These are phyloP conservation scores for Leptarthrus brevirostris DNA, from an alignment of 2,888 invertebrate genomes.

Conservation along the genomic window DNA sequence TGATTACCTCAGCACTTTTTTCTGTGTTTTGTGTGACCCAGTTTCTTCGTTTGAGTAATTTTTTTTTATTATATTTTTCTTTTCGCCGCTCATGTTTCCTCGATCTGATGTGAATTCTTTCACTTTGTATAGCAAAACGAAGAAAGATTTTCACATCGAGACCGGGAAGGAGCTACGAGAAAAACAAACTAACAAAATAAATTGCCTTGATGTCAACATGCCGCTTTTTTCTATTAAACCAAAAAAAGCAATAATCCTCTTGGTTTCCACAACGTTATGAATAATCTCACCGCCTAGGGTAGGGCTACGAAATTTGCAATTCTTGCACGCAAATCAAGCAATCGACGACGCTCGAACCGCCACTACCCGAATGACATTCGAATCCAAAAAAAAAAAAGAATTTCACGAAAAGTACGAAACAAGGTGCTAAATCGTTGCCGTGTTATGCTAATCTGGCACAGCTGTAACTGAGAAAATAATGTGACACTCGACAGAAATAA, in stretches of 20 bases:
- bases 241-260: neutral
- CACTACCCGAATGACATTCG: neutral
- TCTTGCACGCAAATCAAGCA: conserved; percentile 17
- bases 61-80: neutral
- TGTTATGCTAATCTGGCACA: conserved; percentile 21
- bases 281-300: no score
- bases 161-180: no score
- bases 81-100: neutral
- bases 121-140: no score
- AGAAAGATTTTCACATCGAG: no score
- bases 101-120: conserved; percentile 1
- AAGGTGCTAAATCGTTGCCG: conserved; percentile 32
- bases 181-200: no score
- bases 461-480: conserved; percentile 3
- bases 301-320: no score
- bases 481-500: conserved; percentile 4
- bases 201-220: no score
- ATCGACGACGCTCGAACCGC: no score
- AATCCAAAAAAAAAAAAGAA: neutral
- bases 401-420: neutral
- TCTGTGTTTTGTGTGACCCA: neutral
- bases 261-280: neutral
- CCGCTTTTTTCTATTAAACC: no score
- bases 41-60: conserved; percentile 2
- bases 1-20: neutral